phyloP scores from a whole-genome alignment of 2,113 vertebrate genomes.

The Sylvilagus bachmani region DNA sequence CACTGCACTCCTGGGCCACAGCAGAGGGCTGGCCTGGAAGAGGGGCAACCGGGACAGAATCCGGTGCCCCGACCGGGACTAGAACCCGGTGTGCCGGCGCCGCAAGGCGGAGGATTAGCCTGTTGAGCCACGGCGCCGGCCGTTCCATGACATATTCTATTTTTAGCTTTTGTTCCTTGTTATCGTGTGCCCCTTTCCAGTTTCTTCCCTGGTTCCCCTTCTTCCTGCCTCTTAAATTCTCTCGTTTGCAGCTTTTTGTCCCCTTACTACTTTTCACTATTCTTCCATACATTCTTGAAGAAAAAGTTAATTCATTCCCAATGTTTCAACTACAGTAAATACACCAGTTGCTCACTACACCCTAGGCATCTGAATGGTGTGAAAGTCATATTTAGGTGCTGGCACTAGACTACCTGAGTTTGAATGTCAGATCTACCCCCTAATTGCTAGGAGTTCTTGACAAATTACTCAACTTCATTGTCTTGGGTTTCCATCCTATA shows the following conservation, averaged over 20 bases:
- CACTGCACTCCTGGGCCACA: too few relatives aligned
- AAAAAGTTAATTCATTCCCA: background rate
- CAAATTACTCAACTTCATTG: background rate
- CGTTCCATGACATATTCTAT: background rate
- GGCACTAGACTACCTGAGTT: background rate
- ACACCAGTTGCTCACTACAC: background rate
- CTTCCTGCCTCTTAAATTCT: background rate
- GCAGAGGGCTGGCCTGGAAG: too few relatives aligned
- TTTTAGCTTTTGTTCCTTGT: background rate
- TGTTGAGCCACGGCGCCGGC: too few relatives aligned
- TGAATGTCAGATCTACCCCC: background rate
- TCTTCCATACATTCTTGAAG: background rate
- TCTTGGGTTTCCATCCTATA: background rate
- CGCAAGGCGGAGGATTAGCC: too few relatives aligned
- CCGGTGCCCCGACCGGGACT: too few relatives aligned
- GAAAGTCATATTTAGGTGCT: background rate
- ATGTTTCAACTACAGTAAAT: background rate
- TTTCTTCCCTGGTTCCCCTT: background rate
- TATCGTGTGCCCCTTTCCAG: background rate
- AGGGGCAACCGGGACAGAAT: too few relatives aligned
- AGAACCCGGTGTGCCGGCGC: too few relatives aligned
- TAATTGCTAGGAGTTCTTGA: background rate
- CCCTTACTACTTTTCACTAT: background rate
- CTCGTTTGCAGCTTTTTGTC: background rate
- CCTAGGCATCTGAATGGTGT: background rate